Evolutionary conservation across 2,797 vertebrate species (phyloP), one percentile per base, ranked within the genome.

Genomic region (Sparus aurata): DNA sequence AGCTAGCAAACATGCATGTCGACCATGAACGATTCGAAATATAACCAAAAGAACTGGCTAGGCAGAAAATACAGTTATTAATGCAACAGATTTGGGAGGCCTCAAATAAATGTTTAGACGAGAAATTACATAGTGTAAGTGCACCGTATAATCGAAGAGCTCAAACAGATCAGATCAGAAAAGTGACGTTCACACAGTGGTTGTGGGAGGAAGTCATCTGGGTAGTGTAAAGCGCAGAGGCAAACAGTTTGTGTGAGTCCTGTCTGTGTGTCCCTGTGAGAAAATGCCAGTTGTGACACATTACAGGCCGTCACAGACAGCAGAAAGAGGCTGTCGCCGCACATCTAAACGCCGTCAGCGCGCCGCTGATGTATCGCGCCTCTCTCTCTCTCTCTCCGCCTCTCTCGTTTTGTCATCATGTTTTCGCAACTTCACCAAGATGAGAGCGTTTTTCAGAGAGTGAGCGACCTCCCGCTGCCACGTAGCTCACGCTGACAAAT

Each of bases 371-470:
- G 65, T 25, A 69, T 70, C 78, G 41, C 58, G 18, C 41, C 67
- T 53, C 58, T 63, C n/a, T n/a, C 27, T 53, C 58, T 63, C n/a
- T n/a, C 27, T 68, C 27, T 54, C 70, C 43, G 9, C 64, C 50
- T 69, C 49, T 64, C 47, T 25, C 17, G 1, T 52, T 46, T 8
- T 47, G 27, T 34, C 11, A 3, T 83, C 73, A 57, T 64, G 52
- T 34, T 34, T 78, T 38, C 43, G 66, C 68, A 75, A 9, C 53
- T 85, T 63, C 45, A 47, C 41, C 1, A 60, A 75, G 78, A 77
- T 57, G 69, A 74, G 71, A 75, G 46, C 66, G 68, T 83, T 78
- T 82, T 82, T 77, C 89, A 89, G 90, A 88, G 87, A 89, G 87
- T 66, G 22, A 87, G 74, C 59, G 12, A 75, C 80, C 76, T 84